These are phyloP conservation scores for Kuschelorhynchus macadamiae DNA, from an alignment of 2,888 invertebrate genomes.

Conservation along the genomic window DNA sequence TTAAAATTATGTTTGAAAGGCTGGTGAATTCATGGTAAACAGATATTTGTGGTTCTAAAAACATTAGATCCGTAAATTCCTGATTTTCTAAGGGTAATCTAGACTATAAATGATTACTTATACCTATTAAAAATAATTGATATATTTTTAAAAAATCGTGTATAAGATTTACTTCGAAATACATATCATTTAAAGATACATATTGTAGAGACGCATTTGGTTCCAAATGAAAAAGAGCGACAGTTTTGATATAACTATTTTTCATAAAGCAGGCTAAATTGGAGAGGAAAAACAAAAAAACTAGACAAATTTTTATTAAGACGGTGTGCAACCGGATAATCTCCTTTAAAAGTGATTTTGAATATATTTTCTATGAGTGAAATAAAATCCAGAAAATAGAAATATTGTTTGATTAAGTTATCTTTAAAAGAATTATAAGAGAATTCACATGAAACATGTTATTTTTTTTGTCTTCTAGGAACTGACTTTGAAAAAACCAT, in stretches of 20 bases:
- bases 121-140: conserved; percentile 36
- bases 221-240: conserved; percentile 29
- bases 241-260: conserved; percentile 31
- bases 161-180: conserved; percentile 39
- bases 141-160: conserved; percentile 39
- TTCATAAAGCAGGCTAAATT: conserved; percentile 39
- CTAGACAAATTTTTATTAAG: conserved; percentile 27
- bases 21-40: conserved; percentile 17
- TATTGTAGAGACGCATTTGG: conserved; percentile 23
- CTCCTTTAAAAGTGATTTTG: conserved; percentile 43
- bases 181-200: conserved; percentile 34
- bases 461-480: conserved; percentile 36
- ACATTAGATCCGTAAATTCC: conserved; percentile 32
- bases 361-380: conserved; percentile 18
- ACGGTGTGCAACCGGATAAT: conserved; percentile 40
- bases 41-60: conserved; percentile 44
- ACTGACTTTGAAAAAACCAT: conserved; percentile 36
- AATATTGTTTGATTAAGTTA: conserved; percentile 25
- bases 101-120: conserved; percentile 33
- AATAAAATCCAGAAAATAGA: conserved; percentile 38
- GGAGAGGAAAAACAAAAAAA: conserved; percentile 15
- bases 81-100: conserved; percentile 38
- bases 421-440: conserved; percentile 36
- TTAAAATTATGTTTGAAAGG: conserved; percentile 11
- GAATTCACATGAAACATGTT: conserved; percentile 35